Evolutionary conservation across 2,797 vertebrate species (phyloP).

Genomic region (Bovichtus variegatus): DNA sequence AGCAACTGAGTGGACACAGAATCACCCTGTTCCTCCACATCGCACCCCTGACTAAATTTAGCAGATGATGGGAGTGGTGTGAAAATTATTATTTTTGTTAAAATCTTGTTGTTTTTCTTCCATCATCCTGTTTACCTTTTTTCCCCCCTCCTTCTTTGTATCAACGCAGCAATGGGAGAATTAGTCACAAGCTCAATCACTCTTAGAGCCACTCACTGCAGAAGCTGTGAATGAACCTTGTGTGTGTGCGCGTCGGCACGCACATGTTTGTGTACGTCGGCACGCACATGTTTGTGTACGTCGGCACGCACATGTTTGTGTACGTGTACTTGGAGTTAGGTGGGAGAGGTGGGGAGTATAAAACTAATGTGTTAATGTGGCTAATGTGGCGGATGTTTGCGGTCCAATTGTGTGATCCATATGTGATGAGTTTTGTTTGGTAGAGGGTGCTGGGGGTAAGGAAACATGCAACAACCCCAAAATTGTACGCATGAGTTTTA

Average conservation of each 20-base stretch:
- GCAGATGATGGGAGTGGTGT: background rate
- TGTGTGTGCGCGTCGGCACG: slow-evolving; percentile 29
- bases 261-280: slow-evolving; percentile 42
- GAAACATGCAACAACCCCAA: slow-evolving; percentile 2
- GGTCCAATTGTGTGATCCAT: slow-evolving; percentile 53
- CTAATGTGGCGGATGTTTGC: slow-evolving; percentile 51
- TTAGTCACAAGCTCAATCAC: slow-evolving; percentile 80
- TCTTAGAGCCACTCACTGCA: slow-evolving; percentile 72
- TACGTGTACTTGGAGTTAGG: slow-evolving; percentile 39
- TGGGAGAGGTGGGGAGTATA: slow-evolving; percentile 26
- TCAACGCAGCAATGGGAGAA: slow-evolving; percentile 67
- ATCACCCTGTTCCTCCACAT: slow-evolving; percentile 6
- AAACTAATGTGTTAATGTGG: slow-evolving; percentile 60
- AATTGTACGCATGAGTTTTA: background rate
- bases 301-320: too few relatives aligned
- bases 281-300: slow-evolving; percentile 44
- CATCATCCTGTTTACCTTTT: slow-evolving; percentile 26
- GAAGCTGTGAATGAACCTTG: slow-evolving; percentile 78
- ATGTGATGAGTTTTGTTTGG: slow-evolving; percentile 33
- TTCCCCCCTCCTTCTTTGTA: slow-evolving; percentile 40
- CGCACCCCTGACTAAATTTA: background rate
- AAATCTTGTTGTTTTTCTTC: background rate
- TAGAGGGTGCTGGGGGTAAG: slow-evolving; percentile 13
- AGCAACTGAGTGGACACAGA: background rate
- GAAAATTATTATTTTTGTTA: too few relatives aligned